A percentile compares a stretch with the other conserved stretches of the same genome.
These are phyloP conservation scores for Anneissia japonica DNA, from an alignment of 35 echinoderm and acorn worm genomes.

Conservation along the genomic window DNA sequence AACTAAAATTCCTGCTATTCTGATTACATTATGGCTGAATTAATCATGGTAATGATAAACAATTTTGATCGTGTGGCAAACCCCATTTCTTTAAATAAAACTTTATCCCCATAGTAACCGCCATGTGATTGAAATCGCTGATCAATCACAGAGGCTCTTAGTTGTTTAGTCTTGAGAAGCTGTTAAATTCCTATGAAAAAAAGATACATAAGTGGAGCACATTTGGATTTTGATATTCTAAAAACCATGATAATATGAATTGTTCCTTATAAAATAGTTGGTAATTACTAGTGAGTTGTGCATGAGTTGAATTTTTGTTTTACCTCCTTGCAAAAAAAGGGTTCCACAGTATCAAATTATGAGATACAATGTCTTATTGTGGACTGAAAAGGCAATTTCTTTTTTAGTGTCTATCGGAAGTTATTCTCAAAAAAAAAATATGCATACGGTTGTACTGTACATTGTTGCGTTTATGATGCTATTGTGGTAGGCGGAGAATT, in stretches of 20 bases:
- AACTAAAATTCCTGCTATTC: too few species aligned
- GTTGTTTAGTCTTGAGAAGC: background rate
- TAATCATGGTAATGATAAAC: background rate
- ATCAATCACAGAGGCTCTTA: background rate
- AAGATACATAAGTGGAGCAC: too few species aligned
- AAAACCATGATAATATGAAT: background rate
- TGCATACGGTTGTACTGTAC: background rate
- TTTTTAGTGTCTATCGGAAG: too few species aligned
- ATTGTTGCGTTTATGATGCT: background rate
- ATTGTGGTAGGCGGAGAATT: background rate
- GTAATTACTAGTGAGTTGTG: background rate
- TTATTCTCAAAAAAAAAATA: background rate
- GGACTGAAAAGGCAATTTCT: background rate
- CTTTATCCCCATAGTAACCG: background rate
- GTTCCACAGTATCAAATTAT: background rate
- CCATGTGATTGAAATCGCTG: background rate
- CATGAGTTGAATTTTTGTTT: background rate
- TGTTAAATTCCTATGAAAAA: background rate
- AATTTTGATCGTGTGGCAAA: too few species aligned
- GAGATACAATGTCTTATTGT: background rate
- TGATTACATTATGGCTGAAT: too few species aligned
- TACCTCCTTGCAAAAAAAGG: background rate
- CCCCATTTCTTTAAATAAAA: background rate
- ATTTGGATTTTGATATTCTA: background rate
- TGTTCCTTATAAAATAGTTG: background rate